phyloP scores from a whole-genome alignment of 23 tunicate genomes.

The Styela clava region DNA sequence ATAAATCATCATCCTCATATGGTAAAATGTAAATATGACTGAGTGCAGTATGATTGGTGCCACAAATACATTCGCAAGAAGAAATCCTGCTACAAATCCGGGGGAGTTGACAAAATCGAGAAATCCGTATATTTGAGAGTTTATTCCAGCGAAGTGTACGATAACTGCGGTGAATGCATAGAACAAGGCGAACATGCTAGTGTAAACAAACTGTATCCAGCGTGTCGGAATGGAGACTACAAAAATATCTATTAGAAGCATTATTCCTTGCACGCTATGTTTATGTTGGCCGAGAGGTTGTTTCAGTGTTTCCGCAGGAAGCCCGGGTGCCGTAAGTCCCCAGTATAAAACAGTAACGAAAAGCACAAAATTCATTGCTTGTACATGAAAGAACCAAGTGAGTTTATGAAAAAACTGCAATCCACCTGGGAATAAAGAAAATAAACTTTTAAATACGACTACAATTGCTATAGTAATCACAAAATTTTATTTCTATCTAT shows the following conservation, averaged over 20 bases:
- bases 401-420: background rate
- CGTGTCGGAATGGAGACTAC: constrained; percentile 15
- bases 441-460: background rate
- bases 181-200: background rate
- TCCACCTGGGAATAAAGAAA: background rate
- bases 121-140: constrained; percentile 11
- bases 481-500: background rate
- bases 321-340: background rate
- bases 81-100: constrained; percentile 8
- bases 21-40: constrained; percentile 3
- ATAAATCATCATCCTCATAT: constrained; percentile 4
- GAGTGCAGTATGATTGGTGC: constrained; percentile 20
- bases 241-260: constrained; percentile 19
- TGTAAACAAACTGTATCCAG: constrained; percentile 20
- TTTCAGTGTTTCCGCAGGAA: background rate
- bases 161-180: constrained; percentile 4
- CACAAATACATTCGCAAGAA: background rate
- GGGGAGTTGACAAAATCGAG: constrained; percentile 3
- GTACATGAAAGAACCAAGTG: constrained; percentile 27
- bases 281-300: constrained; percentile 14
- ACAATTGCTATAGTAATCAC: background rate
- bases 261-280: constrained; percentile 9
- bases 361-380: background rate
- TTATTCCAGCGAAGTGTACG: constrained; percentile 23
- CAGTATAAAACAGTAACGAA: constrained; percentile 7